Base-by-base conservation (phyloP, 2,888 invertebrate genomes). In the Eulithis testata region DNA sequence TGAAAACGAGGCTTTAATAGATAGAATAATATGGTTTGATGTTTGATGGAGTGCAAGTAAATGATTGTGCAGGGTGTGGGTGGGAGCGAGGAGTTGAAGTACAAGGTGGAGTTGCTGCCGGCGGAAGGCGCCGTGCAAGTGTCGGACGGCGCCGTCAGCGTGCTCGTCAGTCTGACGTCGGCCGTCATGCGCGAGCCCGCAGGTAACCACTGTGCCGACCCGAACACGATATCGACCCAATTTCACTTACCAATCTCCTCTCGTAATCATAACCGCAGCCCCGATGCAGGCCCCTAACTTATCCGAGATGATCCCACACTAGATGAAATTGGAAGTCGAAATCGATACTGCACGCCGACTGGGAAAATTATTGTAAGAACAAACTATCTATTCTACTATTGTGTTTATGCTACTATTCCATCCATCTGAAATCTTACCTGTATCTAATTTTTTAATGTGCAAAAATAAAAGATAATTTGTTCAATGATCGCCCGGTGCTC, bases 131-230 rank as follows among this genome's bases (percentile, higher is more conserved):
- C 97, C 8, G 95, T 99, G 70, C 94, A 95, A 53, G 97, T 98
- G 60, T 94, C 96, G n/a, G 96, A 97, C 79, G 96, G 96, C 67
- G 91, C 94, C 58, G 96, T 97, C 65, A 94, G 95, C 60, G 98
- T 99, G 72, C 96, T 96, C 72, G 97, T 99, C 70, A 97, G 97
- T 70, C 94, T 99, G 70, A 99, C 99, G 58, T 98, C 99, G 71
- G 98, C 98, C 54, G 94, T 98, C 60, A 96, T 99, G 95, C 95
- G 99, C 69, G 98, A 98, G 88, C 95, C 96, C 88, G 77, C 86
- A 73, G 95, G 95, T 95, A 81, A 91, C 86, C 31, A 50, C 0
- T 2, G 49, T 21, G 12, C 47, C 44, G n/a, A 1, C n/a, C n/a
- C 44, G 5, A 27, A 56, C 37, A 6, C 62, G 81, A 81, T 79